Base-by-base conservation (phyloP, 2,797 vertebrate species). In the Melanotaenia maccullochi region DNA sequence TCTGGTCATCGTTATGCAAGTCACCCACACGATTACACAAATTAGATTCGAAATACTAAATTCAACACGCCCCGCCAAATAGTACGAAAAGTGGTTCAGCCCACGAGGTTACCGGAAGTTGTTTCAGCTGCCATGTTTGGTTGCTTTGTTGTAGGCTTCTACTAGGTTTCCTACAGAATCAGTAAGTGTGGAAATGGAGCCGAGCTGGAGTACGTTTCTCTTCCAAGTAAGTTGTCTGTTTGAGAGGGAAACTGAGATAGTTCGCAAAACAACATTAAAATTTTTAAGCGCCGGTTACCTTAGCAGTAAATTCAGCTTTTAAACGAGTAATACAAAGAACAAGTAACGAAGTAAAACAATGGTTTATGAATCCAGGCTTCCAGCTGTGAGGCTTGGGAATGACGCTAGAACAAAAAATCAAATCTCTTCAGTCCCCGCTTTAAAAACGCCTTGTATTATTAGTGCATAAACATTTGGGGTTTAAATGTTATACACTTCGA, bases 131-230 rank as follows among this genome's bases (percentile, higher is more conserved):
- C 94, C 93, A 94, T 94, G 93, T 95, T 94, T 93, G 92, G 93
- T 93, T 91, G 95, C 95, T 95, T 96, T 95, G 95, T 95, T 95
- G 94, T 94, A 94, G 94, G 92, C 89, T 93, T 90, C 90, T 90
- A 91, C 86, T 80, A 89, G 91, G 83, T 92, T 93, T 93, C 91
- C 91, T 91, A 87, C 93, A 92, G 91, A 93, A 91, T 94, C 93
- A 92, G 57, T 90, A 90, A 94, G 94, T 93, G 93, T 93, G 93
- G 92, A 94, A 94, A 95, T 95, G 95, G 94, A 94, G 90, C 89
- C 93, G 91, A 94, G 93, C 92, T 94, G 94, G 93, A 94, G 94
- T 91, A 93, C 93, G 82, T 95, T 94, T 91, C 92, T 95, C 87
- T 95, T 95, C 86, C 94, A 95, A 93, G 95, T 95, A 93, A 94